A percentile compares a stretch with the other conserved stretches of the same genome.
phyloP scores from a whole-genome alignment of 2,113 vertebrate species.

The Cinclus mexicanus region DNA sequence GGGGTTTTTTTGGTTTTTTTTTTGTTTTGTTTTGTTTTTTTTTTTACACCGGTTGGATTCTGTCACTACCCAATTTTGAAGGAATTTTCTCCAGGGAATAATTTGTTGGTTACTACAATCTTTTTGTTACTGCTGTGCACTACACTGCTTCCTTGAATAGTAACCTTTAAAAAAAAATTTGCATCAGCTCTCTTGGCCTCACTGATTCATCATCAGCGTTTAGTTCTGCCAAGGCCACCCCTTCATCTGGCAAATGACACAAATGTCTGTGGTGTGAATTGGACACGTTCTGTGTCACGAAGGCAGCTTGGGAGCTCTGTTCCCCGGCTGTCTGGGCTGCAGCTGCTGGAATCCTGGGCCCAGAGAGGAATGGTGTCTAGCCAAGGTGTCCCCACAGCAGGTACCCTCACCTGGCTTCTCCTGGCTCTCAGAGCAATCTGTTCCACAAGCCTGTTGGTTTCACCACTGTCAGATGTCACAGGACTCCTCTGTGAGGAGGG shows the following conservation, averaged over 20 bases:
- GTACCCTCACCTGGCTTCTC: not conserved
- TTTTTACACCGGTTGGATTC: not conserved
- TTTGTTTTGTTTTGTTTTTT: not conserved
- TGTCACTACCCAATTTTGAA: not conserved
- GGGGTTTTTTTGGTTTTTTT: not conserved
- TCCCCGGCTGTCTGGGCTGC: not conserved
- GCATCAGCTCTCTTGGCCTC: not conserved
- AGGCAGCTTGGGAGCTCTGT: not conserved
- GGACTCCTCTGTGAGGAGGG: not conserved
- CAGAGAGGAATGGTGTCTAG: not conserved
- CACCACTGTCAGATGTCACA: not conserved
- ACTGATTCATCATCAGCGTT: not conserved
- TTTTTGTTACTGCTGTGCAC: not conserved
- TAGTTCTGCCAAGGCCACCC: not conserved
- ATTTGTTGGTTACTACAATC: not conserved
- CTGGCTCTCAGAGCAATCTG: not conserved
- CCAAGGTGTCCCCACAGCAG: rapidly evolving
- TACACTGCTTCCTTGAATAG: not conserved
- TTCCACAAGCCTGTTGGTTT: not conserved
- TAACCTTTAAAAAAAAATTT: not conserved
- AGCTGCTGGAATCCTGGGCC: not conserved
- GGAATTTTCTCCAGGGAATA: not conserved
- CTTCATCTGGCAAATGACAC: not conserved
- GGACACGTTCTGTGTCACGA: rapidly evolving
- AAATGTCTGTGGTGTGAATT: not conserved